Evolutionary conservation across 2,888 invertebrate species (phyloP).

Genomic region (Caenorhabditis sp.): DNA sequence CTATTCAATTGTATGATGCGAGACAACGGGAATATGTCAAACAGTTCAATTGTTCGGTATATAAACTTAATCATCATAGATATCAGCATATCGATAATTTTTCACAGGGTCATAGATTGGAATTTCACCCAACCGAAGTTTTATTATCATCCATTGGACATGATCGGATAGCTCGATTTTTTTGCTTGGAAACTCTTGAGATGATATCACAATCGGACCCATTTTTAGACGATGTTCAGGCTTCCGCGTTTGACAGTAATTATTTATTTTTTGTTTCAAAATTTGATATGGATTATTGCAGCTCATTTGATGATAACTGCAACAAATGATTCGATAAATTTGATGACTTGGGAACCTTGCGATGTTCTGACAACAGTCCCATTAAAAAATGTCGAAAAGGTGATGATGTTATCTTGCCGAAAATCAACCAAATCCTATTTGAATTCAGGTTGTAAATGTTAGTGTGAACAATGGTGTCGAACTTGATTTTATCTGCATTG

Average conservation of each 20-base stretch:
- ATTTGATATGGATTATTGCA: no score
- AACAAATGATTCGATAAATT: slow-evolving; percentile 36
- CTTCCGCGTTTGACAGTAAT: slow-evolving; percentile 35
- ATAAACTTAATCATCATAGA: background rate
- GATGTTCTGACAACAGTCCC: slow-evolving; percentile 36
- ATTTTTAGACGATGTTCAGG: slow-evolving; percentile 42
- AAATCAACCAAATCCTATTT: background rate
- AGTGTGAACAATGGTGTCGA: slow-evolving; percentile 33
- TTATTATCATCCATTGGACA: slow-evolving; percentile 36
- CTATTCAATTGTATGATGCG: slow-evolving; percentile 35
- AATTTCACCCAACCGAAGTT: slow-evolving; percentile 33
- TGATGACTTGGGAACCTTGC: slow-evolving; percentile 42
- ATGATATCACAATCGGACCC: slow-evolving; percentile 40
- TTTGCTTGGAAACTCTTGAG: slow-evolving; percentile 32
- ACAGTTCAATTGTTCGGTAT: slow-evolving; percentile 35
- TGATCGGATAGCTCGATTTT: slow-evolving; percentile 42
- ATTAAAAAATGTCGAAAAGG: slow-evolving; percentile 35
- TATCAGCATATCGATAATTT: background rate
- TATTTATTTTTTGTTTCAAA: no score
- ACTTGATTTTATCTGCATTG: slow-evolving; percentile 38
- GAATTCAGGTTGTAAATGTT: slow-evolving; percentile 34
- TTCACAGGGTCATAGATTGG: slow-evolving; percentile 30
- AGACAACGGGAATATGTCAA: slow-evolving; percentile 29
- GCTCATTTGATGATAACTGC: slow-evolving; percentile 41
- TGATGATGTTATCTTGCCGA: background rate